These are phyloP conservation scores for Pristionchus exspectatus DNA, from an alignment of 2,888 invertebrate species.

Conservation along the genomic window DNA sequence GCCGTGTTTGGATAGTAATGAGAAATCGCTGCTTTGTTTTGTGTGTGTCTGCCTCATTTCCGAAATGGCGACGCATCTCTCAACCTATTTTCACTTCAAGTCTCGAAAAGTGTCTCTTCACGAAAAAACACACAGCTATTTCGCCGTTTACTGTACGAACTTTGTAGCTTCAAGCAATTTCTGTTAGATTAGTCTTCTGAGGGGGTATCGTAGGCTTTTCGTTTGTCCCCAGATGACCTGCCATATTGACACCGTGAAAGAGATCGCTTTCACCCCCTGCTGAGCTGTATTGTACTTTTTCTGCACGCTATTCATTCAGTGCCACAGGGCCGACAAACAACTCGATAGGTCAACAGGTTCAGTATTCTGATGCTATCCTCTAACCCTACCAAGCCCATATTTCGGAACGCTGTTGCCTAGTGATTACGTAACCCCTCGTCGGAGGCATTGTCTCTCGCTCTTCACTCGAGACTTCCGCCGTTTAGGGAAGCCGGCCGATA, in stretches of 20 bases:
- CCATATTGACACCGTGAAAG: neutral
- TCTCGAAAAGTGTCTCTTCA: neutral
- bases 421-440: neutral
- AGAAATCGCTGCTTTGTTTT: slow-evolving; percentile 20
- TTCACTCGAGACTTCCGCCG: slow-evolving; percentile 40
- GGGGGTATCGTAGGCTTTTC: neutral
- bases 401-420: neutral
- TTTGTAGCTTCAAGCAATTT: neutral
- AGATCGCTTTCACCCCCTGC: neutral
- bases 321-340: slow-evolving; percentile 13
- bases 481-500: neutral
- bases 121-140: neutral
- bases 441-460: neutral
- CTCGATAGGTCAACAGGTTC: neutral
- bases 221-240: slow-evolving; percentile 5
- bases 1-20: slow-evolving; percentile 10
- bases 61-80: slow-evolving; percentile 20
- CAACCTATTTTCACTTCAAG: slow-evolving; percentile 29
- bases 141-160: slow-evolving; percentile 38
- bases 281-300: slow-evolving; percentile 4
- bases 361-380: neutral
- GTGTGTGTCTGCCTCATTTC: slow-evolving; percentile 7
- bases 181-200: neutral
- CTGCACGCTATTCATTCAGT: slow-evolving; percentile 19
- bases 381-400: neutral